Conservation (phyloP, 1,140 invertebrate species). For the Trichoplusia ni region DNA sequence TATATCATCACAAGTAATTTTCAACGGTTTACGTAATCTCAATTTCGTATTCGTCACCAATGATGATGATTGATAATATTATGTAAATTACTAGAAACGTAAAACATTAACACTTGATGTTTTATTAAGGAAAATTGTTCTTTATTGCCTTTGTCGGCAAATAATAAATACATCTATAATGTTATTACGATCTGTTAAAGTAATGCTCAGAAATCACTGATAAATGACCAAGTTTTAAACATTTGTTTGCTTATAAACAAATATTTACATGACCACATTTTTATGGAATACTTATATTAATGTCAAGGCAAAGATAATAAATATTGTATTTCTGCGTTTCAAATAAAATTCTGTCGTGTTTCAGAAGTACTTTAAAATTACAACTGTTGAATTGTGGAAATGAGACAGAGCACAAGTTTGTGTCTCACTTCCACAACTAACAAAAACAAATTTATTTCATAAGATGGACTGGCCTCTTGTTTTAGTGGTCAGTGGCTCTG, state of each 20-base stretch:
- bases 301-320: too few relatives aligned
- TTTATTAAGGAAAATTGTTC: constrained; percentile 7
- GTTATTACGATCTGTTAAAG: too few relatives aligned
- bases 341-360: too few relatives aligned
- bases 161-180: not conserved
- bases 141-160: not conserved
- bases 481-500: too few relatives aligned
- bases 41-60: constrained; percentile 9
- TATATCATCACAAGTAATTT: not conserved
- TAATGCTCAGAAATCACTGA: not conserved
- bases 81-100: constrained; percentile 9
- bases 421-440: too few relatives aligned
- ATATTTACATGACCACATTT: not conserved
- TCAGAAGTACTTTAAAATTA: too few relatives aligned
- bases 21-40: not conserved
- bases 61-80: constrained; percentile 14
- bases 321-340: too few relatives aligned
- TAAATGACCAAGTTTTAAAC: not conserved
- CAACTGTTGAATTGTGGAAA: too few relatives aligned
- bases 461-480: too few relatives aligned
- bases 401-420: too few relatives aligned
- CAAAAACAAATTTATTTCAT: too few relatives aligned
- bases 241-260: not conserved
- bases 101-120: constrained; percentile 7
- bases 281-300: not conserved